Evolutionary conservation across 2,888 invertebrate genomes (phyloP).

Genomic region (Camptogramma bilineatum): DNA sequence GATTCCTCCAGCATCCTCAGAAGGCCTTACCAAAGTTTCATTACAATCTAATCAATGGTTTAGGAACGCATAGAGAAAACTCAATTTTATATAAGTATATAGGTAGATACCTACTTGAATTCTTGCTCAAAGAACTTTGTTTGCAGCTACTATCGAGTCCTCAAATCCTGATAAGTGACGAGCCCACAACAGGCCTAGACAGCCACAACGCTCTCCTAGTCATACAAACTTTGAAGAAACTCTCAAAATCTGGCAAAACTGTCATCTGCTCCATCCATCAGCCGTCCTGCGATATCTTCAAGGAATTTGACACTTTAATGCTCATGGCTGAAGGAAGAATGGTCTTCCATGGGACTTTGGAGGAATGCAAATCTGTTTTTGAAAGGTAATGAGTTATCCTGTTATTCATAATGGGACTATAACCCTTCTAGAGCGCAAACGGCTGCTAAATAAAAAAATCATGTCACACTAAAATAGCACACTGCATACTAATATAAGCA

Average conservation of each 20-base stretch:
- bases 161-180: constrained; percentile 95
- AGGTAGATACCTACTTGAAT: too few relatives aligned
- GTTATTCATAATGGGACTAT: too few relatives aligned
- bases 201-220: constrained; percentile 94
- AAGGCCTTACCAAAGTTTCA: too few relatives aligned
- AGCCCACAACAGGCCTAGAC: constrained; percentile 96
- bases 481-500: too few relatives aligned
- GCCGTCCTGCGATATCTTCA: constrained; percentile 93
- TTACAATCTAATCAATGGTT: too few relatives aligned
- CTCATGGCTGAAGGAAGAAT: constrained; percentile 92
- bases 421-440: too few relatives aligned
- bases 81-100: too few relatives aligned
- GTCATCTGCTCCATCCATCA: constrained; percentile 96
- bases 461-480: too few relatives aligned
- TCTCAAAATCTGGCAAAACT: constrained; percentile 88
- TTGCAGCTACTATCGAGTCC: constrained; percentile 93
- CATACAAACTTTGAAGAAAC: constrained; percentile 87
- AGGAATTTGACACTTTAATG: constrained; percentile 90
- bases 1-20: too few relatives aligned
- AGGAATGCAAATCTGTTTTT: constrained; percentile 87
- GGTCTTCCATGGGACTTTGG: constrained; percentile 90
- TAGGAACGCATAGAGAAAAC: too few relatives aligned
- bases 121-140: constrained; percentile 12
- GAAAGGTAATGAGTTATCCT: constrained; percentile 76
- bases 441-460: too few relatives aligned